Base-by-base conservation (phyloP, 2,113 vertebrate species). In the Campylorhamphus procurvoides region DNA sequence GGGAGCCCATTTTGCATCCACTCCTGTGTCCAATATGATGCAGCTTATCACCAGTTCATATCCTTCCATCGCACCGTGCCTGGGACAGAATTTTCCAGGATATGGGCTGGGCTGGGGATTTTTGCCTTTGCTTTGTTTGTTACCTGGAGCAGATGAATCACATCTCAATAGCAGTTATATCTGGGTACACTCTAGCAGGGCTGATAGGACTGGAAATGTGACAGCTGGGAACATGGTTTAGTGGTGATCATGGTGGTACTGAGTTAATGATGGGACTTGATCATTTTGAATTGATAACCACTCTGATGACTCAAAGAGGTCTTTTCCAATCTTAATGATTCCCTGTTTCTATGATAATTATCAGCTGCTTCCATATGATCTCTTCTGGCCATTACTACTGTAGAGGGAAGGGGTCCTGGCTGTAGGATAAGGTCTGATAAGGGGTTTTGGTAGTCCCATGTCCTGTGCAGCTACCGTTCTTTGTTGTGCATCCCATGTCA, bases 1-100 rank as follows among this genome's bases (percentile, higher is more conserved):
- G 59, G 42, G 58, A 85, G 27, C 14, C 40, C 14, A 4, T 53
- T 83, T 80, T 20, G 29, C 71, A 66, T 44, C 27, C 2, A 2
- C 12, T 88, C 27, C 58, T 2, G 0, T 10, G 3, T 22, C 29
- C 71, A 87, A 25, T 9, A 35, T 0, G 1, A 10, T 53, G 52
- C 6, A 3, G 10, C 89, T 89, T 84, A 18, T 87, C 47, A 59
- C 42, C 10, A 7, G 1, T 44, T 62, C 0, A 0, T 40, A 37
- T 19, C 20, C 23, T 89, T 56, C 35, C 47, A 18, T 58, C 4
- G 1, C 56, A 33, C 3, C 3, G 64, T 39, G 56, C 47, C 18
- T 59, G 52, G 39, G 18, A 59, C 56, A 88, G 67, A 56, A 18
- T 82, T 87, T 93, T 80, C 62, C 63, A 93, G 85, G 58, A 52